Percentiles rank a stretch among this genome's conserved stretches.
phyloP scores from a whole-genome alignment of 2,797 vertebrate genomes.

The Intellagama lesueurii region DNA sequence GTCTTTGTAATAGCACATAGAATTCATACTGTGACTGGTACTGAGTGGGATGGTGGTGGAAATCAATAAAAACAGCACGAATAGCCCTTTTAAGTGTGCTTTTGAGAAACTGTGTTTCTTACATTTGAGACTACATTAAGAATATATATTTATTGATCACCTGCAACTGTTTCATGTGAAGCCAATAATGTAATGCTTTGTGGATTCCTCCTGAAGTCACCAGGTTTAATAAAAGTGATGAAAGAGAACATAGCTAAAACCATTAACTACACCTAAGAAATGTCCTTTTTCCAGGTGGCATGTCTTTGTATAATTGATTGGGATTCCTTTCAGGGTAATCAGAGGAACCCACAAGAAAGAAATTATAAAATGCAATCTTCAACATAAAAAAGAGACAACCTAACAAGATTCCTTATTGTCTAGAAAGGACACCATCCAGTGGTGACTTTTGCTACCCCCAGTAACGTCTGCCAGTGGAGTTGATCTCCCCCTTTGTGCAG shows the following conservation, averaged over 20 bases:
- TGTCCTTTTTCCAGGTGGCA: neutral
- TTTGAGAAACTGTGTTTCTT: slow-evolving; percentile 69
- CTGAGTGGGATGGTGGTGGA: slow-evolving; percentile 30
- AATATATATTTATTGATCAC: slow-evolving; percentile 56
- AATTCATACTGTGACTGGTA: slow-evolving; percentile 34
- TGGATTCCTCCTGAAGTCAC: slow-evolving; percentile 61
- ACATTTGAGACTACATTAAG: slow-evolving; percentile 54
- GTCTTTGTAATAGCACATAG: slow-evolving; percentile 39
- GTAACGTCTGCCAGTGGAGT: no score
- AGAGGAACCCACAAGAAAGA: neutral
- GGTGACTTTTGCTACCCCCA: no score
- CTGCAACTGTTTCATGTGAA: slow-evolving; percentile 58
- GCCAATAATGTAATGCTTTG: slow-evolving; percentile 56
- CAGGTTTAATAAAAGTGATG: slow-evolving; percentile 49
- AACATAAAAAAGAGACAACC: neutral
- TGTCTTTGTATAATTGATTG: neutral
- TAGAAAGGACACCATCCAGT: neutral
- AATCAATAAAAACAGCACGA: slow-evolving; percentile 59
- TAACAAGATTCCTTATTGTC: neutral
- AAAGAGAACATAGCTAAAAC: slow-evolving; percentile 12
- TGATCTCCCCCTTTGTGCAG: no score
- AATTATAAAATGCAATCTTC: neutral
- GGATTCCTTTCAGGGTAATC: neutral
- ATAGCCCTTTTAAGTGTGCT: slow-evolving; percentile 32
- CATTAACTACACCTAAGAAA: slow-evolving; percentile 18